Conservation (phyloP, 37 sponge, comb jelly and placozoan genomes). For the Petrosia ficiformis region DNA sequence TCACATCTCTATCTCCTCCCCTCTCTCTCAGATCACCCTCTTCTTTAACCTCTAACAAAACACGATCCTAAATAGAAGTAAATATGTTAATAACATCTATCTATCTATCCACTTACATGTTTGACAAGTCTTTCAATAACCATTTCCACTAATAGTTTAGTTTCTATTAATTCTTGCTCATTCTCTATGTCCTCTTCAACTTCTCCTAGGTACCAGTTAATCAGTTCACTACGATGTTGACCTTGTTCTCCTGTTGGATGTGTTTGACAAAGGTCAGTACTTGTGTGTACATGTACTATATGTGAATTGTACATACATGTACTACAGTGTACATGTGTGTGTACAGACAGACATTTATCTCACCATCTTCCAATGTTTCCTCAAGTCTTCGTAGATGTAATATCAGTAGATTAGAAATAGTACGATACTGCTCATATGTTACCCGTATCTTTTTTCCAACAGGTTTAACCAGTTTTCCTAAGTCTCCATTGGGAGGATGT, state of each 20-base stretch:
- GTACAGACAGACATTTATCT: neutral
- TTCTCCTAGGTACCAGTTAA: conserved; percentile 94
- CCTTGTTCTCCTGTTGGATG: conserved; percentile 60
- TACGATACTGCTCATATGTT: conserved; percentile 93
- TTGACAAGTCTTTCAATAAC: conserved; percentile 90
- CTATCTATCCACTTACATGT: conserved; percentile 60
- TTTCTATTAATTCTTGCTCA: conserved; percentile 73
- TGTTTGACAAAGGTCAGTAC: conserved; percentile 1
- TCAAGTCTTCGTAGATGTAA: conserved; percentile 85
- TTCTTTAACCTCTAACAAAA: conserved; percentile 58
- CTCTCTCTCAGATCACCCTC: conserved; percentile 10
- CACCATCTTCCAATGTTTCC: conserved; percentile 44
- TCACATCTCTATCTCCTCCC: conserved; percentile 33
- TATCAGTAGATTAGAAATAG: conserved; percentile 88
- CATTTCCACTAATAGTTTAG: conserved; percentile 84
- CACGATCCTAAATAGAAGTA: conserved; percentile 66
- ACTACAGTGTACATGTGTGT: neutral
- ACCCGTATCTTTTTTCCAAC: conserved; percentile 56
- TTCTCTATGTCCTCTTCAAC: conserved; percentile 85
- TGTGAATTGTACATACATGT: neutral
- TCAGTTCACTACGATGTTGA: conserved; percentile 57
- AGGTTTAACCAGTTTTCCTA: conserved; percentile 11
- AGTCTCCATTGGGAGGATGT: conserved; percentile 1
- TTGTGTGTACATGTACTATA: too few species aligned
- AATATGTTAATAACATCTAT: neutral